Evolutionary conservation across 1,140 invertebrate genomes (phyloP).

Genomic region (Tetragnatha versicolor): DNA sequence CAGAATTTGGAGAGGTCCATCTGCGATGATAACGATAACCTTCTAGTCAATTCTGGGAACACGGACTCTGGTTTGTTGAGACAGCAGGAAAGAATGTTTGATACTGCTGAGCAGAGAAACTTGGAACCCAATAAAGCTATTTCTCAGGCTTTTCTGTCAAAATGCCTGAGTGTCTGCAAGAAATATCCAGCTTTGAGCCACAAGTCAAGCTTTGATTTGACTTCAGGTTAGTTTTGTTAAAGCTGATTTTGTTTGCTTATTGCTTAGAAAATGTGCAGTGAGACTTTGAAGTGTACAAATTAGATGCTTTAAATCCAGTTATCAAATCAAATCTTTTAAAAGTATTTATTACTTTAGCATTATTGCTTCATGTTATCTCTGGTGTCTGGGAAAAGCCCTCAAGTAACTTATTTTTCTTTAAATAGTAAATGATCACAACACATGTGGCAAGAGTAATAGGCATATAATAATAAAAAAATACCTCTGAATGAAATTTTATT

Average conservation of each 20-base stretch:
- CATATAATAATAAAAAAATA: no score
- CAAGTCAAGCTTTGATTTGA: conserved; percentile 28
- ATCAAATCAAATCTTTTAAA: background rate
- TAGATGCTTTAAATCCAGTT: background rate
- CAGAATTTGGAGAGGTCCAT: background rate
- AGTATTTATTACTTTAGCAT: background rate
- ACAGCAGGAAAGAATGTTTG: background rate
- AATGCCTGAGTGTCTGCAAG: conserved; percentile 42
- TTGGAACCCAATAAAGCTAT: background rate
- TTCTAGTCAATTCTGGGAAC: conserved; percentile 9
- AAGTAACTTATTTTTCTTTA: no score
- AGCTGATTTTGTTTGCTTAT: background rate
- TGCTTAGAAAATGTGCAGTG: background rate
- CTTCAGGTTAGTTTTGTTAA: background rate
- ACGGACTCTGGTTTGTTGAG: background rate
- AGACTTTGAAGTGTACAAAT: background rate
- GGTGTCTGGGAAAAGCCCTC: no score
- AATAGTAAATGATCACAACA: no score
- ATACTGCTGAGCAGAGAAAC: background rate
- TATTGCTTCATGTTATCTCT: no score
- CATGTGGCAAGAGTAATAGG: no score
- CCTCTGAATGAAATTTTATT: no score
- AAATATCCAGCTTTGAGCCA: conserved; percentile 46
- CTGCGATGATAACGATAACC: conserved; percentile 51
- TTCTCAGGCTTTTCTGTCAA: conserved; percentile 32